Percentiles rank a stretch among this genome's conserved stretches.
Conservation (phyloP, 2,797 vertebrate species). For the Mormyrops boulengeri region DNA sequence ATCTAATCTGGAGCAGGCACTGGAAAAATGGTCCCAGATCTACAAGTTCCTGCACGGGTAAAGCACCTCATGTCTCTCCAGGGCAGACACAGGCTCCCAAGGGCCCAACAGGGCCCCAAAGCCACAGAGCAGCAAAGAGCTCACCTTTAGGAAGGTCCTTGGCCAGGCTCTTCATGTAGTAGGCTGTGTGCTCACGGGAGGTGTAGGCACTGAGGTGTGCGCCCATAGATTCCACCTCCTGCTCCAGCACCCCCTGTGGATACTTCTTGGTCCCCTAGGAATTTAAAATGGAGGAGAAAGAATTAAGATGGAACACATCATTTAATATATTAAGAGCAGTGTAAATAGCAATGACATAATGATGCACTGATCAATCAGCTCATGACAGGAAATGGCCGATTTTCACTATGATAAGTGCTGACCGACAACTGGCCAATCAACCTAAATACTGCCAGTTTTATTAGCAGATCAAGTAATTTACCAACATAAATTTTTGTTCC, state of each 20-base stretch:
- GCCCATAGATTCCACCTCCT: conserved; percentile 88
- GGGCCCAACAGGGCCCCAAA: background rate
- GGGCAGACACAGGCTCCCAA: background rate
- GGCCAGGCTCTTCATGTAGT: conserved; percentile 84
- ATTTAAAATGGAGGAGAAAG: background rate
- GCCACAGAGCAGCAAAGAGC: background rate
- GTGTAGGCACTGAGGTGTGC: conserved; percentile 88
- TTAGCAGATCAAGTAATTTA: background rate
- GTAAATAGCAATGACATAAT: background rate
- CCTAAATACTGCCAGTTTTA: background rate
- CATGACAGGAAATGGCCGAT: background rate
- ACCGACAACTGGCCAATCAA: background rate
- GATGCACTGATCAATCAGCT: background rate
- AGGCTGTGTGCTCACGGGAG: conserved; percentile 89
- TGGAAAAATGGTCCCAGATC: background rate
- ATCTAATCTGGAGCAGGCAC: background rate
- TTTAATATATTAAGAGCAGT: background rate
- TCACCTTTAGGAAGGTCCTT: conserved; percentile 92
- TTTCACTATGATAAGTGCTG: background rate
- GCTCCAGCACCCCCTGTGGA: conserved; percentile 75
- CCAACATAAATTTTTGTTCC: background rate
- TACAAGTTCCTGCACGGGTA: background rate
- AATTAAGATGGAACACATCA: background rate
- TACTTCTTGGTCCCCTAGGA: conserved; percentile 74
- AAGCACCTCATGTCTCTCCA: background rate